phyloP scores from a whole-genome alignment of 2,888 invertebrate species.

The Rhagonycha lutea region DNA sequence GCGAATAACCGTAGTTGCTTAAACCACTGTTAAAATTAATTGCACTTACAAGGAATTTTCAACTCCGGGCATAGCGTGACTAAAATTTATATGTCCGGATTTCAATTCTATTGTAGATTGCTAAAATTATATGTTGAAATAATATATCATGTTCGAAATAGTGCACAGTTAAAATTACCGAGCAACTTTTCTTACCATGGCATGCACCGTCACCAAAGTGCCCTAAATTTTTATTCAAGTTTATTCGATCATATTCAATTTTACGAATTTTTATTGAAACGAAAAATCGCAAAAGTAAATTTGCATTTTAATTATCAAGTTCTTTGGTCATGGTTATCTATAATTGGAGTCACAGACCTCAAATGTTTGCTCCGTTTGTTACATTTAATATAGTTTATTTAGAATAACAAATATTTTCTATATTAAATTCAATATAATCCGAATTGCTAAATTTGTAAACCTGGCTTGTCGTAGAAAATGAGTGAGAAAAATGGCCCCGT shows the following conservation, averaged over 20 bases:
- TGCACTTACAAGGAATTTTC: neutral
- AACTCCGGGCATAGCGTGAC: slow-evolving; percentile 10
- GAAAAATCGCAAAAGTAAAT: neutral
- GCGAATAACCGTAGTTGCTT: neutral
- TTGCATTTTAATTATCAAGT: neutral
- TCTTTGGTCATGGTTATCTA: neutral
- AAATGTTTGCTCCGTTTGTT: neutral
- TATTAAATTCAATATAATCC: neutral
- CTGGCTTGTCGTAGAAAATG: too few relatives aligned
- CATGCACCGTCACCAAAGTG: neutral
- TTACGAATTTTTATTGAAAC: neutral
- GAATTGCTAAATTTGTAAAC: neutral
- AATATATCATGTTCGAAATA: neutral
- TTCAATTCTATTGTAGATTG: neutral
- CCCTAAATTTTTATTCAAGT: neutral
- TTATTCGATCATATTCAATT: neutral
- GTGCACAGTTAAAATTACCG: neutral
- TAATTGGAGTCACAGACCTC: neutral
- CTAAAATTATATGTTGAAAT: slow-evolving; percentile 8
- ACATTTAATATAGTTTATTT: neutral
- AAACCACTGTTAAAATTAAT: slow-evolving; percentile 1
- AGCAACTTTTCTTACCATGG: neutral
- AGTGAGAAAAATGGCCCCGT: neutral
- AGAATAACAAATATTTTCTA: neutral
- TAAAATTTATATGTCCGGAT: slow-evolving; percentile 6